phyloP scores from a whole-genome alignment of 2,113 vertebrate species.

The Lagopus muta region DNA sequence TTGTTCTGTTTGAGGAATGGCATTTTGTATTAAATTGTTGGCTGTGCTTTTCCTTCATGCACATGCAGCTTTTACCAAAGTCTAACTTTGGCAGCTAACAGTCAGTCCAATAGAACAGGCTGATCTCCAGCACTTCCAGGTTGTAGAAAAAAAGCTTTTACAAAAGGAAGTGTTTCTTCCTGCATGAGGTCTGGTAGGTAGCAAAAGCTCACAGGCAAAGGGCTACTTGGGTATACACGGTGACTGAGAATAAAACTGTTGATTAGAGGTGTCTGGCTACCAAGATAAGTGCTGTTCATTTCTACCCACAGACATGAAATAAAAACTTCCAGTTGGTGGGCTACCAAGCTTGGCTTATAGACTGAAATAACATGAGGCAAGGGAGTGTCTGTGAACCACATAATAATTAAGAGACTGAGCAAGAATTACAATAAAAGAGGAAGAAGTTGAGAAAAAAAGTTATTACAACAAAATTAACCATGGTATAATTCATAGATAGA shows the following conservation, averaged over 20 bases:
- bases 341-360: not conserved
- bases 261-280: not conserved
- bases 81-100: not conserved
- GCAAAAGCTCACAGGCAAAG: not conserved
- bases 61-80: not conserved
- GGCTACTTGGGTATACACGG: not conserved
- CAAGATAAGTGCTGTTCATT: not conserved
- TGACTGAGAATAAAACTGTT: constrained; percentile 18
- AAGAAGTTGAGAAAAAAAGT: not conserved
- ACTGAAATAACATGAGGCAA: not conserved
- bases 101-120: not conserved
- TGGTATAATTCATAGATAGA: not conserved
- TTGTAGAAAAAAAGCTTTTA: not conserved
- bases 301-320: not conserved
- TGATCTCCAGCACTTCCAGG: not conserved
- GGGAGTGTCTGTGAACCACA: not conserved
- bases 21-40: not conserved
- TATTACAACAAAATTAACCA: not conserved
- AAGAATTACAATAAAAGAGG: not conserved
- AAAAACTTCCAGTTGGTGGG: not conserved
- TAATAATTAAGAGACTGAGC: not conserved
- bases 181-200: not conserved
- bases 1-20: not conserved
- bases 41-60: not conserved
- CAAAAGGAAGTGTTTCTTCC: not conserved